These are phyloP conservation scores for Ptilodon capucinus DNA, from an alignment of 2,888 invertebrate genomes.

Conservation along the genomic window DNA sequence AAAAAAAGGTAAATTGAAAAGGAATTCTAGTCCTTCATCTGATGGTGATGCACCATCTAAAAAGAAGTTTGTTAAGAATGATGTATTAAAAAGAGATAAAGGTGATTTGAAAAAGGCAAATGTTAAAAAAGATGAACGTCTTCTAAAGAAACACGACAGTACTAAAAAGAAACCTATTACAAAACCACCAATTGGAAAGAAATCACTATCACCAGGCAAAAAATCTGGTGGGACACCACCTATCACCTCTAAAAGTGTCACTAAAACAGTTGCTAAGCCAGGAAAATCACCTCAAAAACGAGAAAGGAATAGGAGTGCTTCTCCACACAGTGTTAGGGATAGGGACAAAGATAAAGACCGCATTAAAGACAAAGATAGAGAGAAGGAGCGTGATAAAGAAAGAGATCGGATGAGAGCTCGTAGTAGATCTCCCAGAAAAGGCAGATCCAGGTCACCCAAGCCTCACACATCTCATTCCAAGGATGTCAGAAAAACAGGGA, in stretches of 20 bases:
- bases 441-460: conserved; percentile 72
- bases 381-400: conserved; percentile 77
- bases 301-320: conserved; percentile 70
- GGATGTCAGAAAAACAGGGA: conserved; percentile 71
- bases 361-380: conserved; percentile 65
- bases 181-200: conserved; percentile 68
- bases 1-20: conserved; percentile 79
- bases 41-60: conserved; percentile 82
- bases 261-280: conserved; percentile 66
- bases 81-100: conserved; percentile 67
- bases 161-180: conserved; percentile 61
- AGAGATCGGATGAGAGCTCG: conserved; percentile 64
- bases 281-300: conserved; percentile 73
- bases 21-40: conserved; percentile 85
- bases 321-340: conserved; percentile 68
- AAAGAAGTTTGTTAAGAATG: conserved; percentile 78
- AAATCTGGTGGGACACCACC: conserved; percentile 79
- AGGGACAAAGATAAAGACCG: conserved; percentile 77
- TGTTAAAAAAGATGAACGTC: conserved; percentile 70
- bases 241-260: conserved; percentile 67
- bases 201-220: conserved; percentile 76
- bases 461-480: conserved; percentile 60
- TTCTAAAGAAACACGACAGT: conserved; percentile 64
- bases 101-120: conserved; percentile 68
- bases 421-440: conserved; percentile 74